phyloP scores from a whole-genome alignment of 2,888 invertebrate species.

The Ditula angustiorana region DNA sequence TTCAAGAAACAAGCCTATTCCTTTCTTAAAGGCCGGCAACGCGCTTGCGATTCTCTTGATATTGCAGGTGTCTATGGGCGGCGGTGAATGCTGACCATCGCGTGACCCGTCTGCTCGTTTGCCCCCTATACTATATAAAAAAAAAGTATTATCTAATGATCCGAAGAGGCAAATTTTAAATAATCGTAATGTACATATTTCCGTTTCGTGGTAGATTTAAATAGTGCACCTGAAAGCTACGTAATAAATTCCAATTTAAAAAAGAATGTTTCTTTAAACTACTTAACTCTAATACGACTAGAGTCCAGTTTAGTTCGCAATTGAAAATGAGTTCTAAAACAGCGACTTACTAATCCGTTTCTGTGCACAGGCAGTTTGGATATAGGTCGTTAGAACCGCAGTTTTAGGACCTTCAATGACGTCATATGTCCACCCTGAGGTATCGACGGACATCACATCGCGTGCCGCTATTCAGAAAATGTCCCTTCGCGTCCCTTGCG shows the following conservation, averaged over 20 bases:
- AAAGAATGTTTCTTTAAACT: neutral
- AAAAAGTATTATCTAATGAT: too few relatives aligned
- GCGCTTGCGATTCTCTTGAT: too few relatives aligned
- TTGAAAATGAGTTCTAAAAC: neutral
- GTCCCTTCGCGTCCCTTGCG: slow-evolving; percentile 23
- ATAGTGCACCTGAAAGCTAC: neutral
- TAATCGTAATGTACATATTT: too few relatives aligned
- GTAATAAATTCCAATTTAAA: neutral
- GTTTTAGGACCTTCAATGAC: neutral
- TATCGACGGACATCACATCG: slow-evolving; percentile 9
- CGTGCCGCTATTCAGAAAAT: slow-evolving; percentile 33
- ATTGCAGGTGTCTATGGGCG: too few relatives aligned
- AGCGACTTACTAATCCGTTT: neutral
- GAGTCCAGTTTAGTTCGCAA: neutral
- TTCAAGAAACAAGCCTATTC: too few relatives aligned
- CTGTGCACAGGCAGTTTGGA: neutral
- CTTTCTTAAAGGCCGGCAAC: too few relatives aligned
- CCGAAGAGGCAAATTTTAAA: neutral
- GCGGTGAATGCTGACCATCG: too few relatives aligned
- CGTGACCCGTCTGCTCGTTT: too few relatives aligned
- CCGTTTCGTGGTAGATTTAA: neutral
- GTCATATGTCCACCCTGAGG: neutral
- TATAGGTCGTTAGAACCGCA: neutral
- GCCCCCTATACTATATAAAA: too few relatives aligned
- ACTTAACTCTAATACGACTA: neutral